Conservation (phyloP, 2,113 vertebrate genomes). For the Todiramphus chloris region DNA sequence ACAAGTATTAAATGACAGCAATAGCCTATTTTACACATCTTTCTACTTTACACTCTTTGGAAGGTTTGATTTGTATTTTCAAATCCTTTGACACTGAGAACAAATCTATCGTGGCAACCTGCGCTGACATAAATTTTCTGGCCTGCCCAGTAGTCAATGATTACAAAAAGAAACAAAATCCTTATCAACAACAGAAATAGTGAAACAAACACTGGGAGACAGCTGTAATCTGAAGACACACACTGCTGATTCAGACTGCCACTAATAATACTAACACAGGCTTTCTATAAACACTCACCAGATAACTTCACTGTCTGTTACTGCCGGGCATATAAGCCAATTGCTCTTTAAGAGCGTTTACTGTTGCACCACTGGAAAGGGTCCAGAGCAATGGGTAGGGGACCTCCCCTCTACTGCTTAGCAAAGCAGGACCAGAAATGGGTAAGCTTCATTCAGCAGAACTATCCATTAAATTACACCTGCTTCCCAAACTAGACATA, state of each 20-base stretch:
- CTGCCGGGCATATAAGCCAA: background rate
- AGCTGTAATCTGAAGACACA: background rate
- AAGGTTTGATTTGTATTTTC: background rate
- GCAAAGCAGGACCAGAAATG: background rate
- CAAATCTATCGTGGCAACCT: background rate
- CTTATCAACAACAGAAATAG: background rate
- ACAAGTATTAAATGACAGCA: background rate
- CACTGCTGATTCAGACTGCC: background rate
- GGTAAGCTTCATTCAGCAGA: background rate
- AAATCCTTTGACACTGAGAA: background rate
- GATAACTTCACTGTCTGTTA: background rate
- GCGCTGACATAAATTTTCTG: background rate
- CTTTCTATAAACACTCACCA: background rate
- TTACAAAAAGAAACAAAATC: background rate
- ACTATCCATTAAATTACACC: background rate
- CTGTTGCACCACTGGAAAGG: background rate
- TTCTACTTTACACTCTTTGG: background rate
- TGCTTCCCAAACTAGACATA: background rate
- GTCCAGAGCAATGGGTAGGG: background rate
- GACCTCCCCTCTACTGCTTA: background rate
- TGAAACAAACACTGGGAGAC: background rate
- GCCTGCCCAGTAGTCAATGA: background rate
- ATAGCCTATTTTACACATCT: background rate
- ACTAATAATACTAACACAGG: background rate
- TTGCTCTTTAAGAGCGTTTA: background rate